Evolutionary conservation across 2,888 invertebrate genomes (phyloP), one percentile per base, ranked within the genome.

Genomic region (Drosophila picticornis): DNA sequence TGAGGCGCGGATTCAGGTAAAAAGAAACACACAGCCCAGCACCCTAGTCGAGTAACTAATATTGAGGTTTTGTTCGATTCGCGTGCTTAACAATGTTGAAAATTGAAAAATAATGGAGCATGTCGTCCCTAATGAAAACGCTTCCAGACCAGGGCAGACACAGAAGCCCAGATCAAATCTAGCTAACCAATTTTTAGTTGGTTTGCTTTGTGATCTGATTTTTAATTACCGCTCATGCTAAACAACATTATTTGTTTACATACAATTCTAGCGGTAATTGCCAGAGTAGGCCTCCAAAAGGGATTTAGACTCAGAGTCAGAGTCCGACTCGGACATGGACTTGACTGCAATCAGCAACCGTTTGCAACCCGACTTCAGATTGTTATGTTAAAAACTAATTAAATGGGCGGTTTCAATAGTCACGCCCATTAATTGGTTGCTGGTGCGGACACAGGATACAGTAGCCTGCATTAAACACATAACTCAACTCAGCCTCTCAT

Each of bases 1-100:
- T 56, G 98, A 98, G 95, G 98, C 98, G 68, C 95, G 98, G 93
- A 98, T 98, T 94, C 98, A 98, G 96, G 98, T 98, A 95, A 85
- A 58, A 53, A 50, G 10, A 52, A 52, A 53, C 31, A 29, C 25
- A 27, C 19, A 31, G 29, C 62, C 27, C 58, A 53, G 22, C 22
- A 22, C 43, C 60, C 63, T 60, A 64, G n/a, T 32, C 62, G 29
- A n/a, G 61, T 56, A 59, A 34, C 43, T 58, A 57, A 51, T 52
- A 61, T 61, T 63, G 83, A 69, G 81, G 86, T 84, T 80, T 57
- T 27, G 40, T 59, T 70, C 72, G 71, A 84, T 87, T 81, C 84
- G 84, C 88, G 88, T 84, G 90, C 68, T 74, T 87, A 90, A 89
- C 84, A 89, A 78, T 90, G 78, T 86, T 84, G 80, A 83, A 88